Conservation (phyloP, 2,888 invertebrate genomes). For the Drosophila quinaria region DNA sequence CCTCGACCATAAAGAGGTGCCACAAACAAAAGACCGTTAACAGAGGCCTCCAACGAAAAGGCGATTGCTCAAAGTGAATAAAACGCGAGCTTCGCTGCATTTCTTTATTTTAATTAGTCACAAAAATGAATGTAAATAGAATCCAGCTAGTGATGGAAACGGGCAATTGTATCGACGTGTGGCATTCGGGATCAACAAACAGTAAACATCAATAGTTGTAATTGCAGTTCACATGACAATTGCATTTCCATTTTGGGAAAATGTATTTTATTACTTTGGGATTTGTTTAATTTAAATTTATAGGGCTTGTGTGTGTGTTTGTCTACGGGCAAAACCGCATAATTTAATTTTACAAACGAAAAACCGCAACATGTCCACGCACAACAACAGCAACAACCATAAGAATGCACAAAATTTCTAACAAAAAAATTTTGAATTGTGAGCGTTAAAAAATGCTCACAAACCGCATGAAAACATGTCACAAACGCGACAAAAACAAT, state of each 20-base stretch:
- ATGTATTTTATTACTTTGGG: slow-evolving; percentile 54
- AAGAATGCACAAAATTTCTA: slow-evolving; percentile 30
- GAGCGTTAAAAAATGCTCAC: slow-evolving; percentile 27
- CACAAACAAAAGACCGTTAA: slow-evolving; percentile 48
- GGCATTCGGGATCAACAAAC: slow-evolving; percentile 17
- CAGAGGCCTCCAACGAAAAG: neutral
- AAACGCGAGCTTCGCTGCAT: slow-evolving; percentile 5
- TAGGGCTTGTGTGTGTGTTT: neutral
- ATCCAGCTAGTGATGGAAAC: slow-evolving; percentile 5
- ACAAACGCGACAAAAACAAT: slow-evolving; percentile 50
- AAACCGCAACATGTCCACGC: slow-evolving; percentile 70
- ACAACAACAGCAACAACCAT: slow-evolving; percentile 30
- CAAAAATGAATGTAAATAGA: neutral
- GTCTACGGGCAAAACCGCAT: slow-evolving; percentile 59
- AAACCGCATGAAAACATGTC: slow-evolving; percentile 73
- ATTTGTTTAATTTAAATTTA: slow-evolving; percentile 43
- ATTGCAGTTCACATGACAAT: slow-evolving; percentile 41
- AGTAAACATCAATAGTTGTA: slow-evolving; percentile 39
- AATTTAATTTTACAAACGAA: slow-evolving; percentile 75
- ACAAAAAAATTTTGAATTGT: slow-evolving; percentile 9
- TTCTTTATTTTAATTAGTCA: slow-evolving; percentile 36
- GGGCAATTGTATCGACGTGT: slow-evolving; percentile 36
- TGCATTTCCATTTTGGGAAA: slow-evolving; percentile 42
- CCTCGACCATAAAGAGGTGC: slow-evolving; percentile 45
- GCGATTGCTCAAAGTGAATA: slow-evolving; percentile 36